A percentile compares a stretch with the other conserved stretches of the same genome.
phyloP scores from a whole-genome alignment of 1,140 invertebrate species.

The Eupristina koningsbergeri region DNA sequence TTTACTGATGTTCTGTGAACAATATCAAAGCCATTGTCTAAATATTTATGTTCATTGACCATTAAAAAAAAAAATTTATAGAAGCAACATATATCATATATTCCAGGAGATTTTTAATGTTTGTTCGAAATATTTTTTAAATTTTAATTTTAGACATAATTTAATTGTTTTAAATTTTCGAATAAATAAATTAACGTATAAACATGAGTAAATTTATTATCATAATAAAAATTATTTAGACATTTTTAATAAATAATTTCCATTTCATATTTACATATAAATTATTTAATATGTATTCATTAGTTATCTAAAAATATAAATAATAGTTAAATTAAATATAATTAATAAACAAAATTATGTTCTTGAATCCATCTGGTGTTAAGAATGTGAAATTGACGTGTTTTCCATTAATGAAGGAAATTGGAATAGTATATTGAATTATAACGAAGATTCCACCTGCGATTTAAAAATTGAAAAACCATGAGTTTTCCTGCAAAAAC shows the following conservation, averaged over 20 bases:
- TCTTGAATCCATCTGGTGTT: constrained; percentile 27
- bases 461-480: constrained; percentile 33
- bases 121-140: too few species aligned
- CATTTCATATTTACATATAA: background rate
- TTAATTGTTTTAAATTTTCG: too few species aligned
- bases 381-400: background rate
- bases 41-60: background rate
- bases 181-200: too few species aligned
- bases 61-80: background rate
- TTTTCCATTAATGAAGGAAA: background rate
- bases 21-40: constrained; percentile 11
- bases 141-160: too few species aligned
- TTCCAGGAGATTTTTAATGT: too few species aligned
- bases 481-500: constrained; percentile 63
- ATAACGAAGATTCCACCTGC: background rate
- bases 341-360: background rate
- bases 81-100: too few species aligned
- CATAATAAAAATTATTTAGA: background rate
- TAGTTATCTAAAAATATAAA: background rate
- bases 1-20: too few species aligned
- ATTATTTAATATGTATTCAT: background rate
- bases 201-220: too few species aligned
- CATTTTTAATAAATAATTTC: background rate
- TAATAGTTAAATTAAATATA: background rate
- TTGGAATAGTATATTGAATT: background rate